Evolutionary conservation across 2,113 vertebrate genomes (phyloP).

Genomic region (Pipa parva): DNA sequence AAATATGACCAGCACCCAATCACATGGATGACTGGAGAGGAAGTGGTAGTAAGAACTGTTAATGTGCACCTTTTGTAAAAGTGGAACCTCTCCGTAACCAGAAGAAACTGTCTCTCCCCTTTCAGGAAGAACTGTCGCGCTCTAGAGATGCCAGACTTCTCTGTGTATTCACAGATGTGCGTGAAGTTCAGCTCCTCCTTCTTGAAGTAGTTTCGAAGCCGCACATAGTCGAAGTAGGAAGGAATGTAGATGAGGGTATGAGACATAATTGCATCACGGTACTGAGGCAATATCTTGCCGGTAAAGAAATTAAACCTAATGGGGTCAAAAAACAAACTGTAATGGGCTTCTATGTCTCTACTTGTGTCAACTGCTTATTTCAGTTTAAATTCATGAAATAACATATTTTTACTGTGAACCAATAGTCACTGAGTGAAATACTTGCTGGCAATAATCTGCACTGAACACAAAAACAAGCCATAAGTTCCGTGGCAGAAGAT

Average conservation of each 20-base stretch:
- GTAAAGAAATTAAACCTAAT: constrained; percentile 87
- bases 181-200: constrained; percentile 82
- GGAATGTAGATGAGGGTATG: constrained; percentile 90
- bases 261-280: constrained; percentile 90
- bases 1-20: too few species aligned
- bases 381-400: too few species aligned
- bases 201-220: constrained; percentile 89
- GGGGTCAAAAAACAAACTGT: too few species aligned
- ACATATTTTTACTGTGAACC: too few species aligned
- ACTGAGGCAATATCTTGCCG: constrained; percentile 86
- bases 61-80: constrained; percentile 97
- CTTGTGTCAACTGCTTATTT: too few species aligned
- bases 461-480: too few species aligned
- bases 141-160: constrained; percentile 71
- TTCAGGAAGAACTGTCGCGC: constrained; percentile 81
- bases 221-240: constrained; percentile 91
- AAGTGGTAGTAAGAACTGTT: too few species aligned
- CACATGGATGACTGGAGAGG: too few species aligned
- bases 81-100: constrained; percentile 94
- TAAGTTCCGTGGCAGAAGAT: too few species aligned
- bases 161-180: constrained; percentile 84
- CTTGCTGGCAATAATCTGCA: too few species aligned
- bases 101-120: constrained; percentile 83
- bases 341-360: too few species aligned
- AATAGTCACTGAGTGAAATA: too few species aligned